These are phyloP conservation scores for Atherinosoma microstoma DNA, from an alignment of 2,797 vertebrate genomes.

Conservation along the genomic window DNA sequence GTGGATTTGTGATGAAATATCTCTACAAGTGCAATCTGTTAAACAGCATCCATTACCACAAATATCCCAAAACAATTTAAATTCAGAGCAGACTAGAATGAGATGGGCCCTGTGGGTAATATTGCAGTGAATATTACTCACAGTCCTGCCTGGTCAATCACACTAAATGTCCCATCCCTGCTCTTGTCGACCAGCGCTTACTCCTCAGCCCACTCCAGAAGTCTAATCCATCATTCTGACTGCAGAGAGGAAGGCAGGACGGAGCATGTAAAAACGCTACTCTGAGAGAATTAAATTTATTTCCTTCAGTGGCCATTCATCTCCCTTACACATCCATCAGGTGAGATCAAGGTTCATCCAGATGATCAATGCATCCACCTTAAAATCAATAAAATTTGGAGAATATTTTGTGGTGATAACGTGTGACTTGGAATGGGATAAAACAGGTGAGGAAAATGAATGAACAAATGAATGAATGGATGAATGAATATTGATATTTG, in stretches of 20 bases:
- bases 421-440: too few relatives aligned
- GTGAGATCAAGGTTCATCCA: slow-evolving; percentile 29
- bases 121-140: slow-evolving; percentile 42
- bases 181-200: slow-evolving; percentile 31
- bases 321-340: slow-evolving; percentile 41
- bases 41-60: slow-evolving; percentile 21
- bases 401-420: too few relatives aligned
- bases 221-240: slow-evolving; percentile 72
- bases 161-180: slow-evolving; percentile 42
- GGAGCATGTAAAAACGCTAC: slow-evolving; percentile 43
- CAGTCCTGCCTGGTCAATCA: slow-evolving; percentile 45
- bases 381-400: neutral
- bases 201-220: slow-evolving; percentile 33
- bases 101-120: slow-evolving; percentile 28
- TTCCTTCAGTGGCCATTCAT: slow-evolving; percentile 56
- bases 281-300: slow-evolving; percentile 55
- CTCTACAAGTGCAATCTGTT: slow-evolving; percentile 16
- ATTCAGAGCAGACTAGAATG: slow-evolving; percentile 27
- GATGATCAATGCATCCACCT: slow-evolving; percentile 5
- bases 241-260: slow-evolving; percentile 41
- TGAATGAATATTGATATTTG: too few relatives aligned
- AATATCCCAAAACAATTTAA: slow-evolving; percentile 32
- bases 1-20: slow-evolving; percentile 26
- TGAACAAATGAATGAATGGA: too few relatives aligned
- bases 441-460: too few relatives aligned